Percentiles rank a stretch among this genome's conserved stretches.
These are phyloP conservation scores for Magallana nippona DNA, from an alignment of 2,888 invertebrate genomes.

Conservation along the genomic window DNA sequence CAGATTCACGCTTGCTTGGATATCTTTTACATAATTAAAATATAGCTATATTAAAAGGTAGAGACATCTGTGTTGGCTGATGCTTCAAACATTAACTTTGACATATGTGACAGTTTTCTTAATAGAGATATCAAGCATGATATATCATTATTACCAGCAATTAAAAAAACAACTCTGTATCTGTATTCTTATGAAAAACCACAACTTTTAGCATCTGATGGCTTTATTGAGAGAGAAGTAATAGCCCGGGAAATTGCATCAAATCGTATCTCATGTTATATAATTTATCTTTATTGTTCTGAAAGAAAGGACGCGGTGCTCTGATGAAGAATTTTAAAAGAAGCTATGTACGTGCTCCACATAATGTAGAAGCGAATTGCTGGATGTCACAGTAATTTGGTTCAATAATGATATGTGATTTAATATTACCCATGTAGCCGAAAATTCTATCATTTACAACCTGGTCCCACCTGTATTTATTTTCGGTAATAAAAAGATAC, in stretches of 20 bases:
- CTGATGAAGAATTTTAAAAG: background rate
- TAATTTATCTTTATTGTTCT: constrained; percentile 26
- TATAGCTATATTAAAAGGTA: background rate
- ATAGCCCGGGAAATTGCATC: constrained; percentile 39
- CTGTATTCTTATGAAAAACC: background rate
- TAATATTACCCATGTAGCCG: too few relatives aligned
- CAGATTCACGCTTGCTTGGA: background rate
- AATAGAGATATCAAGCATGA: constrained; percentile 17
- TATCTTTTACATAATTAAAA: constrained; percentile 15
- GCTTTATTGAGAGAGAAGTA: background rate
- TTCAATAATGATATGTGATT: background rate
- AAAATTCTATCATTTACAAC: too few relatives aligned
- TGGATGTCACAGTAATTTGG: background rate
- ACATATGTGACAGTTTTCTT: constrained; percentile 22
- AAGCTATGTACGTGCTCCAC: background rate
- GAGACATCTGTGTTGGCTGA: background rate
- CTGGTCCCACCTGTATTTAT: too few relatives aligned
- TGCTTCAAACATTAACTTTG: constrained; percentile 22
- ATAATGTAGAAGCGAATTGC: background rate
- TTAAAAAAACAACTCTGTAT: background rate
- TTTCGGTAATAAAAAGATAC: too few relatives aligned
- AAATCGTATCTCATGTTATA: constrained; percentile 36
- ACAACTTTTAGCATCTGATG: background rate
- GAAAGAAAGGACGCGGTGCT: background rate
- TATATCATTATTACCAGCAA: constrained; percentile 16